Conservation (phyloP, 2,797 vertebrate genomes). For the Micrastur ruficollis region DNA sequence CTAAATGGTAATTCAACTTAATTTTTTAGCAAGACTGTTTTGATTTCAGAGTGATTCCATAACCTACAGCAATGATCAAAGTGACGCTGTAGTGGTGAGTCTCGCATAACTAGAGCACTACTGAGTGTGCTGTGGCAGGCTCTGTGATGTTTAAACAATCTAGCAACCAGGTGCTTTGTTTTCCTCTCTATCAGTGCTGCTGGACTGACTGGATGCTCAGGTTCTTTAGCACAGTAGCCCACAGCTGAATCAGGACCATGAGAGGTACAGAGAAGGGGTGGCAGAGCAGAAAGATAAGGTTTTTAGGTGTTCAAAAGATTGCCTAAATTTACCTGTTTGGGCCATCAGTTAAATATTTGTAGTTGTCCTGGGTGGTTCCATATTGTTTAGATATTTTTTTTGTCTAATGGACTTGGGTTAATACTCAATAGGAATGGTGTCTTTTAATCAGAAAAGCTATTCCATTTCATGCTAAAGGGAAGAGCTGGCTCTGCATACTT, state of each 20-base stretch:
- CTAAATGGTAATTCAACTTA: conserved; percentile 42
- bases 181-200: background rate
- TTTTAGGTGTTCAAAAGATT: background rate
- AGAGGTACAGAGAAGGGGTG: background rate
- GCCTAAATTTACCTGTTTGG: background rate
- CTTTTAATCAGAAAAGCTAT: background rate
- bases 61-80: conserved; percentile 65
- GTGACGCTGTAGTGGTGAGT: background rate
- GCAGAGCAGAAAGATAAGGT: background rate
- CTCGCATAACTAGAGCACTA: background rate
- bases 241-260: background rate
- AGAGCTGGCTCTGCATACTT: background rate
- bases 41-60: conserved; percentile 33
- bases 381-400: background rate
- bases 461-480: background rate
- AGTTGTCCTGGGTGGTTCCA: background rate
- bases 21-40: conserved; percentile 51
- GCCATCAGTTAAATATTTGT: background rate
- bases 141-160: background rate
- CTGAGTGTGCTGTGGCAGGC: background rate
- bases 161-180: conserved; percentile 1
- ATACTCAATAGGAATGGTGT: background rate
- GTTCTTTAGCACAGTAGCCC: background rate
- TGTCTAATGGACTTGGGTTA: background rate
- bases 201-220: background rate